Evolutionary conservation across 2,797 vertebrate genomes (phyloP).

Genomic region (Chelon labrosus): DNA sequence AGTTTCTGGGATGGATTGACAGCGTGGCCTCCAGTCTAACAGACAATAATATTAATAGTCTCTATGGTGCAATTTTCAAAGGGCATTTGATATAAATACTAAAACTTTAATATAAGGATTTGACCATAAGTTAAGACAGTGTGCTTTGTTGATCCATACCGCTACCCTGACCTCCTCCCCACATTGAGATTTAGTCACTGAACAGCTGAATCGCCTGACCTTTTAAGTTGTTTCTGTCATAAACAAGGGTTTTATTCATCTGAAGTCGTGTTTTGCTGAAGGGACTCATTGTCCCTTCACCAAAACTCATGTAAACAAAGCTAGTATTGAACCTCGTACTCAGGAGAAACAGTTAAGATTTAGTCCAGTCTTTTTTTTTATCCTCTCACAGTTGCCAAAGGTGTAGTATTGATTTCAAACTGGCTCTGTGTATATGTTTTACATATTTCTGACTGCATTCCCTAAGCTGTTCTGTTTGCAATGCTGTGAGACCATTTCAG

Average conservation of each 20-base stretch:
- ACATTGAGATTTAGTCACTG: background rate
- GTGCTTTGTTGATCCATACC: background rate
- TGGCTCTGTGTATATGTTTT: conserved; percentile 3
- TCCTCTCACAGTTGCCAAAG: background rate
- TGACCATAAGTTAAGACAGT: background rate
- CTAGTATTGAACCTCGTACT: background rate
- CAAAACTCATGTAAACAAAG: background rate
- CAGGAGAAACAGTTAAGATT: background rate
- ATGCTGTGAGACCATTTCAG: background rate
- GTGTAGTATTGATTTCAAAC: background rate
- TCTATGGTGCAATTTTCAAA: background rate
- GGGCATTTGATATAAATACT: background rate
- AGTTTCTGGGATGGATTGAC: conserved; percentile 59
- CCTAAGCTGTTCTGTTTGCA: background rate
- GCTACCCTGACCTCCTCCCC: background rate
- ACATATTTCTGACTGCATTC: background rate
- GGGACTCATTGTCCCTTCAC: background rate
- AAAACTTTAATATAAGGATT: background rate
- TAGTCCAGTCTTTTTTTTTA: background rate
- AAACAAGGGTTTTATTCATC: background rate
- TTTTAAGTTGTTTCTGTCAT: background rate
- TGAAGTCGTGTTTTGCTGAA: background rate
- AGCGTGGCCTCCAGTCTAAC: conserved; percentile 23
- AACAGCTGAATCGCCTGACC: background rate
- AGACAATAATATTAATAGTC: conserved; percentile 12